A percentile compares a stretch with the other conserved stretches of the same genome.
Evolutionary conservation across 2,113 vertebrate genomes (phyloP).

Genomic region (Oenanthe melanoleuca): DNA sequence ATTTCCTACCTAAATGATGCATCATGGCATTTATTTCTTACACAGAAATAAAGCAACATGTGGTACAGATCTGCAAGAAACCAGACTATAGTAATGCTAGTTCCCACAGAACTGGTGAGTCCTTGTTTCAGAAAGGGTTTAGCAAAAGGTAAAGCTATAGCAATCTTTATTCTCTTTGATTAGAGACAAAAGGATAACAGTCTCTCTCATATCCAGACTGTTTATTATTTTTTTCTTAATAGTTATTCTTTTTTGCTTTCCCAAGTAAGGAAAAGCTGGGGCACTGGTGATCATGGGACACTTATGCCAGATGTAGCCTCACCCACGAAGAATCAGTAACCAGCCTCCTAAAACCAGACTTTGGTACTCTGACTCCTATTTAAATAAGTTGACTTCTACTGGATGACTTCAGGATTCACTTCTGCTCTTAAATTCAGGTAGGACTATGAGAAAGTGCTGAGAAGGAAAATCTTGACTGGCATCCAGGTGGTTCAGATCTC

Average conservation of each 20-base stretch:
- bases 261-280: neutral
- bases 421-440: neutral
- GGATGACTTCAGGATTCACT: neutral
- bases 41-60: neutral
- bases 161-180: neutral
- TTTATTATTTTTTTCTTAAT: neutral
- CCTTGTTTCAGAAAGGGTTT: neutral
- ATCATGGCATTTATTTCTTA: neutral
- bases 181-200: neutral
- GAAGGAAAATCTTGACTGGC: neutral
- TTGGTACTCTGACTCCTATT: neutral
- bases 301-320: neutral
- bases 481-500: neutral
- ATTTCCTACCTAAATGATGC: neutral
- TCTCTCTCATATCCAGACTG: neutral
- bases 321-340: neutral
- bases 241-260: neutral
- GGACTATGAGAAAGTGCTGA: neutral
- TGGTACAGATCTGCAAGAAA: neutral
- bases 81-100: neutral
- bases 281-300: neutral
- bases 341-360: neutral
- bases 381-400: neutral
- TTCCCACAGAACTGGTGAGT: neutral
- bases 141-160: neutral